These are phyloP conservation scores for Tiliacea citrago DNA, from an alignment of 2,888 invertebrate species.

Conservation along the genomic window DNA sequence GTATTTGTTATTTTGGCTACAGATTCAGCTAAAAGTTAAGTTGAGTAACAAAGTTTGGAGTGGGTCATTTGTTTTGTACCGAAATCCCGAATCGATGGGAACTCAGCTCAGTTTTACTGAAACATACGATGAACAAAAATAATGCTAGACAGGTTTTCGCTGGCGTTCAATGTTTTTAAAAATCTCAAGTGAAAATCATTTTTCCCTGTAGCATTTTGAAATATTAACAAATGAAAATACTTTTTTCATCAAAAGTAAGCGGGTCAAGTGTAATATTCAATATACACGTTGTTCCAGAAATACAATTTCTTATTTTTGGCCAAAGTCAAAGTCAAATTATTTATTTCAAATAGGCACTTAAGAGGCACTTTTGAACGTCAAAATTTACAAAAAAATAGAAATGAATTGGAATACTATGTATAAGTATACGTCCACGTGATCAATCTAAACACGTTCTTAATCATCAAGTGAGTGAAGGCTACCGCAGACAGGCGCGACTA, in stretches of 20 bases:
- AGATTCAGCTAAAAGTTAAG: slow-evolving; percentile 30
- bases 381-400: too few species aligned
- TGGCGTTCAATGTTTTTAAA: neutral
- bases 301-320: neutral
- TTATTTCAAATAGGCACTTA: too few species aligned
- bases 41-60: slow-evolving; percentile 39
- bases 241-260: slow-evolving; percentile 13
- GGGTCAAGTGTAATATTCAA: neutral
- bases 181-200: neutral
- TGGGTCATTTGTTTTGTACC: slow-evolving; percentile 21
- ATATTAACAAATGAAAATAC: neutral
- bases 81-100: slow-evolving; percentile 31
- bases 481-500: too few species aligned
- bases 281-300: neutral
- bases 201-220: neutral
- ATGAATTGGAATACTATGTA: too few species aligned
- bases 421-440: too few species aligned
- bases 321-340: too few species aligned
- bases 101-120: slow-evolving; percentile 11
- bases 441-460: too few species aligned
- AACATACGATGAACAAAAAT: slow-evolving; percentile 13
- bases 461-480: too few species aligned
- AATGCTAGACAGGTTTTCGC: slow-evolving; percentile 1
- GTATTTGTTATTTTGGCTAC: slow-evolving; percentile 43
- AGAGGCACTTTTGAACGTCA: too few species aligned